Evolutionary conservation across 2,797 vertebrate species (phyloP).

Genomic region (Parauchenoglanis punctatus): DNA sequence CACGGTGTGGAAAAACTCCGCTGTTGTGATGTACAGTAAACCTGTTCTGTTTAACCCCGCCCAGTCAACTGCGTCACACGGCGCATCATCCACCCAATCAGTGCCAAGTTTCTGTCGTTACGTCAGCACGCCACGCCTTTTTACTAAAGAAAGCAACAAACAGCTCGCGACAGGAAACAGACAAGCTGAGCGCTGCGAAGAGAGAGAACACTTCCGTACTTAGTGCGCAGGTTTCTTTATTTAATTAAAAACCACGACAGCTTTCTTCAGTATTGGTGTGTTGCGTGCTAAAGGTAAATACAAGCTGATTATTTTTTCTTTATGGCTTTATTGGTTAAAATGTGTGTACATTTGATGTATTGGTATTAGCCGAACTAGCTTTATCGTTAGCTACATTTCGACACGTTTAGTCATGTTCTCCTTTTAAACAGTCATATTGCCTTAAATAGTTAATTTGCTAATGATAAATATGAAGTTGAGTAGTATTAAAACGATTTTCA

Average conservation of each 20-base stretch:
- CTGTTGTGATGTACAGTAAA: slow-evolving; percentile 40
- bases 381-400: background rate
- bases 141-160: slow-evolving; percentile 58
- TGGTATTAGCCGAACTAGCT: background rate
- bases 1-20: background rate
- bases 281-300: background rate
- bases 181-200: background rate
- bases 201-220: background rate
- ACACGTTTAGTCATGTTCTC: background rate
- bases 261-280: background rate
- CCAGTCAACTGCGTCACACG: background rate
- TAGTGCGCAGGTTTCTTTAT: background rate
- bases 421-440: background rate
- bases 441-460: background rate
- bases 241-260: background rate
- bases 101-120: background rate
- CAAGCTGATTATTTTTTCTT: too few relatives aligned
- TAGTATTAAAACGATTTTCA: background rate
- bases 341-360: background rate
- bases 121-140: slow-evolving; percentile 28
- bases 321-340: background rate
- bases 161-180: slow-evolving; percentile 41
- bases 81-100: slow-evolving; percentile 19
- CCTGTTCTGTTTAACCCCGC: background rate
- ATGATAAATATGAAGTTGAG: background rate